Conservation (phyloP, 2,797 vertebrate species). For the Tauraco hartlaubi region DNA sequence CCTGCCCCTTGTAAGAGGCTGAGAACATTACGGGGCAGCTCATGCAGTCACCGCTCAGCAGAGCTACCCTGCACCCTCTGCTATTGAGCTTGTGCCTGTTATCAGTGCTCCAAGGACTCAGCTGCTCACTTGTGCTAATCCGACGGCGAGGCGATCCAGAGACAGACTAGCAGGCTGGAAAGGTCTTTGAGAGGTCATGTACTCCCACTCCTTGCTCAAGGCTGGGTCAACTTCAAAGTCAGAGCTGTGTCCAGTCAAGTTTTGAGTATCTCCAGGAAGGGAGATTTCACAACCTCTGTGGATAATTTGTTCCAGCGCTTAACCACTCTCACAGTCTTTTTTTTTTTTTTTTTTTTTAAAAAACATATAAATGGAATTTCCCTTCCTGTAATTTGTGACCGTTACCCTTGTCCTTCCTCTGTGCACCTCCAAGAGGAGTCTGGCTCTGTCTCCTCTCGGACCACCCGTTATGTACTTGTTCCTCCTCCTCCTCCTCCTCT, state of each 20-base stretch:
- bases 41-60: background rate
- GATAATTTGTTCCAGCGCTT: constrained; percentile 33
- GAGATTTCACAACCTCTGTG: constrained; percentile 43
- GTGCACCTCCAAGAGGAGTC: background rate
- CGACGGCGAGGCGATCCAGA: background rate
- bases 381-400: background rate
- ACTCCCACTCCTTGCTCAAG: background rate
- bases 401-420: background rate
- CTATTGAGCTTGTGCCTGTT: background rate
- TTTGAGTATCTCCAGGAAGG: constrained; percentile 4
- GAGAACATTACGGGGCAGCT: background rate
- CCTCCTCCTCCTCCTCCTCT: background rate
- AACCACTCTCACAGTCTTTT: background rate
- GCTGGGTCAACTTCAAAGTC: constrained; percentile 39
- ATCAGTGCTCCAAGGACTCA: background rate
- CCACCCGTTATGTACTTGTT: background rate
- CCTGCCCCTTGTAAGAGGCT: background rate
- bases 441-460: background rate
- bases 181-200: background rate
- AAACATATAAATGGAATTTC: constrained; percentile 19
- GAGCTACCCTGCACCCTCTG: background rate
- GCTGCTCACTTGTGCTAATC: background rate
- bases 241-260: constrained; percentile 2
- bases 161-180: background rate
- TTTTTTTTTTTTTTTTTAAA: background rate